Base-by-base conservation (phyloP, 2,113 vertebrate genomes). In the Ptyas mucosa region DNA sequence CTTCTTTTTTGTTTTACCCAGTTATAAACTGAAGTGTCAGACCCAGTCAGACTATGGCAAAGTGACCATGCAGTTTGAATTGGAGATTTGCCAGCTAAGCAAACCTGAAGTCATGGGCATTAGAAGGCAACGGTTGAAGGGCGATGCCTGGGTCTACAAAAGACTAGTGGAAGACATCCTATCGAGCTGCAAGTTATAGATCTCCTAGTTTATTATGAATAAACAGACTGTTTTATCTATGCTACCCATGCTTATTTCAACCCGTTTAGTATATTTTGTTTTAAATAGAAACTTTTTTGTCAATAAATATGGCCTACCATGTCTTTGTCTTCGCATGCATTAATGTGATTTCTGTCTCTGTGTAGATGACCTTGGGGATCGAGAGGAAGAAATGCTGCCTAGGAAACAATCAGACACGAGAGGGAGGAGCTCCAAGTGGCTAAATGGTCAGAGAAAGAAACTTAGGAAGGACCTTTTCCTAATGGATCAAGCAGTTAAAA, bases 81-180 rank as follows among this genome's bases (percentile, higher is more conserved):
- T 99, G 94, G 99, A 99, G 97, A 98, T 99, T 55, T 99, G 99
- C 95, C 94, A 98, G 2, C 98, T 99, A 85, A 97, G 97, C 89
- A 98, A 98, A 91, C 94, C 97, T 0, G 98, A 99, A 87, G 98
- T 98, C 10, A 95, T 99, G 20, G 99, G 98, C 3, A 98, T 99
- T 94, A 96, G 98, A 21, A 98, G 98, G 20, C 99, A 99, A 91
- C 96, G 99, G 92, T 98, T 99, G 69, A 99, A 99, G 95, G 99
- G 99, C 10, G 99, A 99, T 18, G 98, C 99, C 55, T 99, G 99
- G 99, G 98, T 99, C 92, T 99, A 99, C 97, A 99, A 99, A 95
- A 98, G 98, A 92, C 98, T 99, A 94, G 97, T 99, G 93, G 99
- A 99, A 96, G 98, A 99, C 94, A 98, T 99, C 93, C 97, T 99